Percentiles rank a stretch among this genome's conserved stretches.
These are phyloP conservation scores for Lucilia sericata DNA, from an alignment of 1,140 invertebrate genomes.

Conservation along the genomic window DNA sequence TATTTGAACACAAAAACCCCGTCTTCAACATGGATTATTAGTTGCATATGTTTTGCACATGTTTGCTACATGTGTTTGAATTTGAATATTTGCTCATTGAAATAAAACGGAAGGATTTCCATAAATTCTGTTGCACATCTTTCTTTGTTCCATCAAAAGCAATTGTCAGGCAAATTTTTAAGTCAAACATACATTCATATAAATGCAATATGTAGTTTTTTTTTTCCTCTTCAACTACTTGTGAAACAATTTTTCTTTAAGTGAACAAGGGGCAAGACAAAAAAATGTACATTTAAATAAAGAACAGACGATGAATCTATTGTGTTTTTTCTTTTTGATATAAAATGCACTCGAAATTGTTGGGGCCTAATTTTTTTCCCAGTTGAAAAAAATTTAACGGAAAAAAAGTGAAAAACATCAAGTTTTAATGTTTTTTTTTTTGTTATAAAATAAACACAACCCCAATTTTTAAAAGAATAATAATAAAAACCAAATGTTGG, in stretches of 20 bases:
- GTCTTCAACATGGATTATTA: background rate
- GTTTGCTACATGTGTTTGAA: background rate
- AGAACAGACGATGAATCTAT: background rate
- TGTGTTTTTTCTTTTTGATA: background rate
- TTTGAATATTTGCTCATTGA: too few relatives aligned
- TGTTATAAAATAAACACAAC: background rate
- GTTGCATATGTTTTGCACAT: background rate
- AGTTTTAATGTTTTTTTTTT: background rate
- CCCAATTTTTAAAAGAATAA: background rate
- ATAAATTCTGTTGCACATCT: background rate
- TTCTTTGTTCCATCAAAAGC: background rate
- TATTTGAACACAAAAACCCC: background rate
- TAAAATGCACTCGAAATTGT: background rate
- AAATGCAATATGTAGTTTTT: too few relatives aligned
- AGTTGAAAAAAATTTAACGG: too few relatives aligned
- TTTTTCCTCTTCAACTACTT: too few relatives aligned
- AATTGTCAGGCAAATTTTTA: background rate
- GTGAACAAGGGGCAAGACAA: too few relatives aligned
- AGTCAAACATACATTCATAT: background rate
- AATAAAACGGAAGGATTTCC: slow-evolving; percentile 4
- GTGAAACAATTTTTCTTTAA: too few relatives aligned
- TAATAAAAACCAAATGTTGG: background rate
- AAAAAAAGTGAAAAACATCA: background rate
- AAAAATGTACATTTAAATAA: too few relatives aligned
- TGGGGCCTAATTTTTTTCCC: background rate